Evolutionary conservation across 2,113 vertebrate genomes (phyloP).

Genomic region (Nanger granti): DNA sequence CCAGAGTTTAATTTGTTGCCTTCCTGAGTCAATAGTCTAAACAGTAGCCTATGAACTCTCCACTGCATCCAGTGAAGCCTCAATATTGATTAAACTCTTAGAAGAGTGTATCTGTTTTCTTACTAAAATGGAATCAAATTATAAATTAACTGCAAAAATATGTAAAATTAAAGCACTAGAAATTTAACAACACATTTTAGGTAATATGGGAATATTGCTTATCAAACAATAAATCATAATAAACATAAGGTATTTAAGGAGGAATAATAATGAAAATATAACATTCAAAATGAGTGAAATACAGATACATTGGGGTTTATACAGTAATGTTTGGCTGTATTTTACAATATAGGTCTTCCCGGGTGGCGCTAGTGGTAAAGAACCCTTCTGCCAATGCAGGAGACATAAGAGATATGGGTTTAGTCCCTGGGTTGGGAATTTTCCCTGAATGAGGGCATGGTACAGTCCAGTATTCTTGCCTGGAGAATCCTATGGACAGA

Average conservation of each 20-base stretch:
- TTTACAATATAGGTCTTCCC: background rate
- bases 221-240: background rate
- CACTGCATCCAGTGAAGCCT: background rate
- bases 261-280: background rate
- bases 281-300: background rate
- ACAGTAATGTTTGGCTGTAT: background rate
- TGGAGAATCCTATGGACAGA: background rate
- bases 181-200: background rate
- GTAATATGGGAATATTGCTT: no score
- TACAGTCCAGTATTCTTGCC: background rate
- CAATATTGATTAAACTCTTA: background rate
- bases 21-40: background rate
- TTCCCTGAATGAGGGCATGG: background rate
- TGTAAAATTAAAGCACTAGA: background rate
- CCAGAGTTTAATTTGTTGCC: background rate
- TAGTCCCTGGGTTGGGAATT: rapidly evolving
- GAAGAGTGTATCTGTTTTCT: background rate
- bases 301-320: background rate
- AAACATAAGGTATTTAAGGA: background rate
- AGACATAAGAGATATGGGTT: background rate
- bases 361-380: background rate
- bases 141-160: background rate
- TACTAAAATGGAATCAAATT: background rate
- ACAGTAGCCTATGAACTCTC: background rate
- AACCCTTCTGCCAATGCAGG: background rate